Conservation (phyloP, 1,140 invertebrate species). For the Drosophila auraria region DNA sequence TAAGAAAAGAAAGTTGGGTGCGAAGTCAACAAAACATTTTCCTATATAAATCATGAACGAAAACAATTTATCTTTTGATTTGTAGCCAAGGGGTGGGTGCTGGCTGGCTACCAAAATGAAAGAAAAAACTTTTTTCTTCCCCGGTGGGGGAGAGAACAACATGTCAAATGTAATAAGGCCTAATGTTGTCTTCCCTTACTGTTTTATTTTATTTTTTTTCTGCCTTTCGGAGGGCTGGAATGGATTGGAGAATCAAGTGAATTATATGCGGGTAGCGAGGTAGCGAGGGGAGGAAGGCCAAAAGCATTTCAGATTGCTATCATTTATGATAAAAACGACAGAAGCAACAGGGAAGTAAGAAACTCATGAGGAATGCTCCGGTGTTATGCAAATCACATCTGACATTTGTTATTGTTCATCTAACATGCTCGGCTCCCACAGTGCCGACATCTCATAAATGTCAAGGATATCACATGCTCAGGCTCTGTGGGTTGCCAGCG, state of each 20-base stretch:
- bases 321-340: slow-evolving; percentile 54
- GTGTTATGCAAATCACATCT: slow-evolving; percentile 65
- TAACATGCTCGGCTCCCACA: slow-evolving; percentile 16
- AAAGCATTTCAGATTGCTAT: slow-evolving; percentile 65
- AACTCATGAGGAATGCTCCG: slow-evolving; percentile 31
- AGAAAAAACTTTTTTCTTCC: slow-evolving; percentile 51
- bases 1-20: slow-evolving; percentile 44
- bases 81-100: slow-evolving; percentile 66
- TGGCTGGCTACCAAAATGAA: slow-evolving; percentile 40
- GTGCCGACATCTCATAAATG: slow-evolving; percentile 61
- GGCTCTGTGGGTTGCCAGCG: slow-evolving; percentile 17
- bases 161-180: slow-evolving; percentile 83
- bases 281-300: neutral
- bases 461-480: slow-evolving; percentile 54
- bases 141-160: slow-evolving; percentile 51
- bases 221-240: slow-evolving; percentile 13
- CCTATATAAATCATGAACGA: slow-evolving; percentile 81
- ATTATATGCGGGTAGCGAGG: slow-evolving; percentile 59
- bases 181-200: slow-evolving; percentile 50
- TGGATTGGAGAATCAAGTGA: slow-evolving; percentile 52
- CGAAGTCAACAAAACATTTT: slow-evolving; percentile 67
- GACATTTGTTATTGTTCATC: slow-evolving; percentile 60
- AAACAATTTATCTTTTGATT: slow-evolving; percentile 84
- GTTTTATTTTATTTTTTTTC: slow-evolving; percentile 2
- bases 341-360: slow-evolving; percentile 35